Evolutionary conservation across 2,113 vertebrate genomes (phyloP), one percentile per base, ranked within the genome.

Genomic region (Arvicanthis niloticus): DNA sequence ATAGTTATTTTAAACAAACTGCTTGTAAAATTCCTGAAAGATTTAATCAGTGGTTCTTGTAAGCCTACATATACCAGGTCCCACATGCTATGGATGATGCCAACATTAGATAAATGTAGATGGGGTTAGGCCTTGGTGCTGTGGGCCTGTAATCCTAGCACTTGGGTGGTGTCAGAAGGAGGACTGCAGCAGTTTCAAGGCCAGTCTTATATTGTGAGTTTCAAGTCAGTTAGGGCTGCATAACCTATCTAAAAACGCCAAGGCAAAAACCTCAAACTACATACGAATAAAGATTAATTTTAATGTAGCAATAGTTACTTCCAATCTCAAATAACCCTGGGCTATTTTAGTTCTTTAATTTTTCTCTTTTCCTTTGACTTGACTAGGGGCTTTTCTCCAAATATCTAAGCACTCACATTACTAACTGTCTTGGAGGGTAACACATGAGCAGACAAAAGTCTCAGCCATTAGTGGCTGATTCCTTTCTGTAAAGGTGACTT

Each of bases 311-410:
- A 40, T 88, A 56, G 92, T 96, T 88, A 75, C 65, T 78, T 3
- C 48, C 19, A 65, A 62, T 22, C 40, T 94, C 16, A 73, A 91
- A 31, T 68, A 45, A 15, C 58, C 58, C 8, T 42, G 31, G 29
- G 82, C 29, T 67, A 48, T 15, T 93, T 93, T 15, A 70, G 37
- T 82, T 58, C 22, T 93, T 89, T 88, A 68, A 88, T 92, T 96
- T 94, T 95, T n/a, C 3, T 89, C 13, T 56, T 90, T 94, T 89
- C 53, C 40, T 94, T 94, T 92, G 65, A 84, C 53, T 91, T 21
- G 2, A 72, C 24, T 73, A 77, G 15, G 12, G 42, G 4, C 2
- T 87, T 95, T 75, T 95, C 88, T 97, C 77, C 89, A 67, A 78
- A 85, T 80, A 95, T 17, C 5, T 78, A 24, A 76, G 75, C 45